phyloP scores from a whole-genome alignment of 2,797 vertebrate genomes.

The Siniperca scherzeri region DNA sequence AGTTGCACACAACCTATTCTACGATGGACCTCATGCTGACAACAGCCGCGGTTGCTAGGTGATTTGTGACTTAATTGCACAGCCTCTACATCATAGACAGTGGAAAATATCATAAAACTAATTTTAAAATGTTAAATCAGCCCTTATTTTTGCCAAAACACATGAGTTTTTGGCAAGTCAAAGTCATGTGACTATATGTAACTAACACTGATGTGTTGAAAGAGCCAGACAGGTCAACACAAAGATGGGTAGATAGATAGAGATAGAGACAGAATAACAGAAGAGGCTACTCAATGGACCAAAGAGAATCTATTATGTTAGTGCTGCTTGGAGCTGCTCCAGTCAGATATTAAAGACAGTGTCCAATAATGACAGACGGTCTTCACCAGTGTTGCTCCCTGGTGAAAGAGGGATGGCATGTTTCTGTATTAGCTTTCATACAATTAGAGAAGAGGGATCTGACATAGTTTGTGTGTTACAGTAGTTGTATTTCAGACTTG shows the following conservation, averaged over 20 bases:
- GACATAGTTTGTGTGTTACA: background rate
- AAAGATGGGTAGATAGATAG: constrained; percentile 4
- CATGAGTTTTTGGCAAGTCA: background rate
- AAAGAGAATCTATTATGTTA: constrained; percentile 53
- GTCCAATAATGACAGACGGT: constrained; percentile 54
- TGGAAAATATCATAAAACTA: constrained; percentile 14
- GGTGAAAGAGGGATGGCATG: constrained; percentile 3
- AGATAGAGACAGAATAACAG: constrained; percentile 21
- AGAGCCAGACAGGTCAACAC: background rate
- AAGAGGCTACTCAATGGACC: constrained; percentile 49
- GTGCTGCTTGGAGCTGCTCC: constrained; percentile 40
- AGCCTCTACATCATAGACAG: constrained; percentile 16
- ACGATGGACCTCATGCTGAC: constrained; percentile 45
- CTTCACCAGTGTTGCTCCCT: constrained; percentile 20
- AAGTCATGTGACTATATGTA: background rate
- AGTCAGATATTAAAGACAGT: constrained; percentile 42
- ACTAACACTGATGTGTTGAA: background rate
- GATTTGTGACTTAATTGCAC: constrained; percentile 44
- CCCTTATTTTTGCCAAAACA: background rate
- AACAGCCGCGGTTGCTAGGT: constrained; percentile 50
- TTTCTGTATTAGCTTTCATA: constrained; percentile 37
- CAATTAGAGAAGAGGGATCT: background rate
- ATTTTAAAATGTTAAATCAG: constrained; percentile 9
- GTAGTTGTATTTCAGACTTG: constrained; percentile 19
- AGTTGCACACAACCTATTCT: constrained; percentile 32